A percentile compares a stretch with the other conserved stretches of the same genome.
Conservation (phyloP, 2,113 vertebrate species). For the Hippocampus mohnikei region DNA sequence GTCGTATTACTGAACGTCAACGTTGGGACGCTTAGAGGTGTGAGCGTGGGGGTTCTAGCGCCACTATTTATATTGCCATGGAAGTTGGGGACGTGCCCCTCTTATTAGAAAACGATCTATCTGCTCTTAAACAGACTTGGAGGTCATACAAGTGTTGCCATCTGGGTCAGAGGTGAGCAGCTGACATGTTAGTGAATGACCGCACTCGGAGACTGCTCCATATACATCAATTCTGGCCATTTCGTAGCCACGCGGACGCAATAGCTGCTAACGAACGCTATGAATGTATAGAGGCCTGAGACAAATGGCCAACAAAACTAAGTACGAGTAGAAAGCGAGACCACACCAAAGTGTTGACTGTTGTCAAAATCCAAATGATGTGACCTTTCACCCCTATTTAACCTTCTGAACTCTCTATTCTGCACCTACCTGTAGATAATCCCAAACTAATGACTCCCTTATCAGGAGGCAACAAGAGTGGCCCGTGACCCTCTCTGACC, state of each 20-base stretch:
- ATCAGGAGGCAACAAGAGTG: constrained; percentile 62
- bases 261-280: constrained; percentile 9
- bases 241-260: not conserved
- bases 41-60: constrained; percentile 42
- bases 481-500: constrained; percentile 44
- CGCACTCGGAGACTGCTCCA: constrained; percentile 5
- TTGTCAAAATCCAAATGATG: constrained; percentile 17
- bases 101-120: constrained; percentile 61
- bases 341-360: constrained; percentile 3
- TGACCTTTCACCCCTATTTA: constrained; percentile 53
- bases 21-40: constrained; percentile 63
- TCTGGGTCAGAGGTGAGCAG: constrained; percentile 57
- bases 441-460: constrained; percentile 57
- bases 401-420: constrained; percentile 54
- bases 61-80: constrained; percentile 53
- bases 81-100: constrained; percentile 44
- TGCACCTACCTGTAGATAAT: constrained; percentile 51
- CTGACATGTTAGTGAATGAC: constrained; percentile 50
- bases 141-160: constrained; percentile 48
- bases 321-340: constrained; percentile 1
- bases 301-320: not conserved
- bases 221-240: constrained; percentile 6
- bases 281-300: constrained; percentile 2
- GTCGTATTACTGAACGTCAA: constrained; percentile 69
- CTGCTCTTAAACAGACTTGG: constrained; percentile 51